These are phyloP conservation scores for Synanceia verrucosa DNA, from an alignment of 2,797 vertebrate species.

Conservation along the genomic window DNA sequence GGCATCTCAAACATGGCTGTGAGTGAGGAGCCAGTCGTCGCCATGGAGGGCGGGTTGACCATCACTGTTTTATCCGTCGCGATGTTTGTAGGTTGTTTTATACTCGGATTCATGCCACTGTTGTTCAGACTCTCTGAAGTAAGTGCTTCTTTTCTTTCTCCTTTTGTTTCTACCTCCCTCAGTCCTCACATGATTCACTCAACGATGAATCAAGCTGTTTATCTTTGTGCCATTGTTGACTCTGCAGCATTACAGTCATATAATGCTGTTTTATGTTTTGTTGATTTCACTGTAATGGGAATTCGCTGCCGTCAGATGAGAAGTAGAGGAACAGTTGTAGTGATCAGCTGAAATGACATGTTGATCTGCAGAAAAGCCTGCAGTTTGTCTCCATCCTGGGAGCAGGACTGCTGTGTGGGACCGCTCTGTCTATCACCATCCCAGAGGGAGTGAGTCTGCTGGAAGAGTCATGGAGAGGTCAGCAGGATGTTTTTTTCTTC, in stretches of 20 bases:
- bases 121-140: constrained; percentile 83
- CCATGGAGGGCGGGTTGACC: constrained; percentile 82
- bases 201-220: neutral
- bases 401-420: constrained; percentile 81
- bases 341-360: constrained; percentile 26
- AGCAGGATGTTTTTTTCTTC: neutral
- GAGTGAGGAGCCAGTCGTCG: neutral
- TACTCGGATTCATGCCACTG: constrained; percentile 83
- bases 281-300: neutral
- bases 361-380: constrained; percentile 71
- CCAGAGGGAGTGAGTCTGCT: constrained; percentile 82
- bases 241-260: neutral
- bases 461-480: constrained; percentile 68
- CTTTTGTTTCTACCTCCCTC: neutral
- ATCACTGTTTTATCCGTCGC: constrained; percentile 80
- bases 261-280: neutral
- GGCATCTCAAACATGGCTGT: neutral
- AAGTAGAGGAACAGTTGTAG: neutral
- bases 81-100: constrained; percentile 85
- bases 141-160: constrained; percentile 15
- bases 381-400: constrained; percentile 81
- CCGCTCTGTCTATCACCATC: constrained; percentile 78
- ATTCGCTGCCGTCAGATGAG: too few relatives aligned
- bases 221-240: neutral
- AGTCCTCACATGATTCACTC: neutral